Evolutionary conservation across 2,888 invertebrate genomes (phyloP), one percentile per base, ranked within the genome.

Genomic region (Neoitamus cyanurus): DNA sequence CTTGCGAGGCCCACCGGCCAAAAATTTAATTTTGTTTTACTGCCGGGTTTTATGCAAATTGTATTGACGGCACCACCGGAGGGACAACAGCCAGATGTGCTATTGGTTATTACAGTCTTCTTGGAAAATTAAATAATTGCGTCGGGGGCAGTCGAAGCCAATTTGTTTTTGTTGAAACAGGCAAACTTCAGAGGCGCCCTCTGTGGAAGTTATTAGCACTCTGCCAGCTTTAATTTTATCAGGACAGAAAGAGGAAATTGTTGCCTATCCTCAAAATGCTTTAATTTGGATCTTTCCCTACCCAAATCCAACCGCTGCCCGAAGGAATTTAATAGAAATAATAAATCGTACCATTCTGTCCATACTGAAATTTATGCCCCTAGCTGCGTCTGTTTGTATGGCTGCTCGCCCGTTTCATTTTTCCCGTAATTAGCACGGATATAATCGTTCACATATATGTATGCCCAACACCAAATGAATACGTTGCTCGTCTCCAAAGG

Each of bases 121-220:
- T 58, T 58, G 58, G 58, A 58, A 58, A 58, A 58, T 58, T 58
- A 58, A 58, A 58, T 58, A 58, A 58, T 58, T 58, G 58, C 58
- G 58, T 25, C 58, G 58, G 58, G 58, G 58, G 7, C 58, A 20
- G 58, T 58, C 58, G 58, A 58, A 25, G 58, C 58, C 58, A 58
- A 58, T 58, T 58, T 58, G 58, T 58, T 58, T 15, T 58, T 58
- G 58, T 58, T 7, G 25, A 58, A 58, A 58, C 25, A 58, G 25
- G 58, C 3, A 11, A 58, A 58, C 20, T 58, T 58, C 9, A 9
- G 58, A 58, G 25, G 58, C 6, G 58, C 2, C 20, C 7, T 5
- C 20, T 20, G 3, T 7, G 25, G 58, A 58, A 58, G 58, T 58
- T 58, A 58, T 58, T 58, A 58, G 25, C 58, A 15, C 20, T 58